A percentile compares a stretch with the other conserved stretches of the same genome.
phyloP scores from a whole-genome alignment of 2,888 invertebrate genomes.

The Xestia c-nigrum region DNA sequence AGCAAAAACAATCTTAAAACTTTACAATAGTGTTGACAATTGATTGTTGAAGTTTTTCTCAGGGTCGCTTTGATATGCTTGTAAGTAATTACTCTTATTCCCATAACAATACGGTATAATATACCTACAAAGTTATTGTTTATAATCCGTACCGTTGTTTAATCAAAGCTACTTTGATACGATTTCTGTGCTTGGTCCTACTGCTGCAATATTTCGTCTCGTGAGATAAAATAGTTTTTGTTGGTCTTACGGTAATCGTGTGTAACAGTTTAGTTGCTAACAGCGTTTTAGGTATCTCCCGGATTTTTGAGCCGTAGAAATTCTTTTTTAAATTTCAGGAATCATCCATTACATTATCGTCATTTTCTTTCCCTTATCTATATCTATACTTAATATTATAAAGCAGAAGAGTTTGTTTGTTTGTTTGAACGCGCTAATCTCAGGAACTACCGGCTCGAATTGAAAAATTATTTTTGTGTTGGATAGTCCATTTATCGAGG shows the following conservation, averaged over 20 bases:
- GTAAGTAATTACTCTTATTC: constrained; percentile 58
- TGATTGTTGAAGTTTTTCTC: constrained; percentile 39
- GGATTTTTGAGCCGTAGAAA: neutral
- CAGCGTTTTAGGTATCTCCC: neutral
- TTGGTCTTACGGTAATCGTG: neutral
- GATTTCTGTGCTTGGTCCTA: constrained; percentile 38
- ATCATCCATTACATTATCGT: neutral
- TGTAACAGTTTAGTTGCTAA: constrained; percentile 2
- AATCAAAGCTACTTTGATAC: constrained; percentile 43
- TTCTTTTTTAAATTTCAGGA: neutral
- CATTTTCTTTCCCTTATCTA: too few species aligned
- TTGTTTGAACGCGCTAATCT: too few species aligned
- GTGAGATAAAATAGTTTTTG: constrained; percentile 31
- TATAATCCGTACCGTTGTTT: constrained; percentile 40
- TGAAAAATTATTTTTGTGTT: too few species aligned
- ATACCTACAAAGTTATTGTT: constrained; percentile 54
- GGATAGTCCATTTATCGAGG: too few species aligned
- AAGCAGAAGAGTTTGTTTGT: too few species aligned
- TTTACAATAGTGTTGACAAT: constrained; percentile 43
- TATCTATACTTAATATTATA: too few species aligned
- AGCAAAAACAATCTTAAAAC: constrained; percentile 23
- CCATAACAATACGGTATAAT: constrained; percentile 63
- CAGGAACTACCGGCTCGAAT: too few species aligned
- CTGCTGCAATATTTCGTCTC: constrained; percentile 19
- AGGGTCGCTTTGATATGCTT: constrained; percentile 48